Percentiles rank a stretch among this genome's conserved stretches.
phyloP scores from a whole-genome alignment of 1,140 invertebrate genomes.

The Grapholita molesta region DNA sequence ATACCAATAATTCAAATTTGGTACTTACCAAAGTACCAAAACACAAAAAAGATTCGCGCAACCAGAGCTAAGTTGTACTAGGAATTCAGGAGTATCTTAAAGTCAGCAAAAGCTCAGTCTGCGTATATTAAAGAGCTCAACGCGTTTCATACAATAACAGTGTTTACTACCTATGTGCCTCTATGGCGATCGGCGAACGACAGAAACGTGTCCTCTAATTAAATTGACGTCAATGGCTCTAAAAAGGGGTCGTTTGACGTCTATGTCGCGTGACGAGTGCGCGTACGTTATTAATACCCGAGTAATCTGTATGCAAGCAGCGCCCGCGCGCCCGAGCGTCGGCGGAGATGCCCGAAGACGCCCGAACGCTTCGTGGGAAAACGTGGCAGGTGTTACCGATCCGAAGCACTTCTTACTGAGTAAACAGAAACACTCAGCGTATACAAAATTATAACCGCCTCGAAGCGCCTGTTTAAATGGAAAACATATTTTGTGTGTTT shows the following conservation, averaged over 20 bases:
- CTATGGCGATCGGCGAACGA: no score
- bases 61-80: not conserved
- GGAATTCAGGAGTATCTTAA: not conserved
- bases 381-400: constrained; percentile 72
- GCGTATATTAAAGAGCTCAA: not conserved
- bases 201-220: not conserved
- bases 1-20: no score
- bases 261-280: constrained; percentile 14
- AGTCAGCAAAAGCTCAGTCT: not conserved
- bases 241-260: constrained; percentile 15
- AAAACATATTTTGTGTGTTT: constrained; percentile 78
- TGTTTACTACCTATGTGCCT: not conserved
- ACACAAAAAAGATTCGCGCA: not conserved
- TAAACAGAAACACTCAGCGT: constrained; percentile 63
- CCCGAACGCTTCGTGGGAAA: constrained; percentile 69
- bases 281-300: constrained; percentile 12
- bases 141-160: not conserved
- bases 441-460: constrained; percentile 76
- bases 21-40: no score
- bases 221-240: not conserved
- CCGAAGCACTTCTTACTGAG: constrained; percentile 72
- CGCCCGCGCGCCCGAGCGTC: constrained; percentile 46
- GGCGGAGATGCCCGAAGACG: constrained; percentile 52
- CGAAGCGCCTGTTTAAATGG: constrained; percentile 70
- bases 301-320: constrained; percentile 40